These are phyloP conservation scores for Ectemnius cavifrons DNA, from an alignment of 2,888 invertebrate species.

Conservation along the genomic window DNA sequence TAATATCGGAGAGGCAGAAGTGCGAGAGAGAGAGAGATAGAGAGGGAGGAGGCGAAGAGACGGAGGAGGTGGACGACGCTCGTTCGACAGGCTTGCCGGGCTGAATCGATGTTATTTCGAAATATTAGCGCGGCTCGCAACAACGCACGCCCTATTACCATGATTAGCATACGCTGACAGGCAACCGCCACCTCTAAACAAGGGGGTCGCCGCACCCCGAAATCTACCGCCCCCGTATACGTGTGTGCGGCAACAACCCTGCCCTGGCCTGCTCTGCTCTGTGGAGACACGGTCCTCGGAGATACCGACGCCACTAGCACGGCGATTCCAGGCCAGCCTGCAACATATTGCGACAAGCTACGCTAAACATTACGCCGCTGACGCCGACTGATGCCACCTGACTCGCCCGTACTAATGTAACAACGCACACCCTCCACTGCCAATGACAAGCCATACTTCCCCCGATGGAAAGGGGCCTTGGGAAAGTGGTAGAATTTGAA, in stretches of 20 bases:
- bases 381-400: constrained; percentile 69
- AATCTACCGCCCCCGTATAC: constrained; percentile 39
- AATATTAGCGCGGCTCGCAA: constrained; percentile 70
- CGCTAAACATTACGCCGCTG: constrained; percentile 73
- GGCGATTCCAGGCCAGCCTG: constrained; percentile 48
- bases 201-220: constrained; percentile 23
- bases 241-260: constrained; percentile 17
- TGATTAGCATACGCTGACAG: constrained; percentile 77
- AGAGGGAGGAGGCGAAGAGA: constrained; percentile 24
- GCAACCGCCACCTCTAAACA: constrained; percentile 56
- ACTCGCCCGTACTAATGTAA: constrained; percentile 62
- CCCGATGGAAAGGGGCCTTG: background rate
- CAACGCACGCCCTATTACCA: constrained; percentile 74
- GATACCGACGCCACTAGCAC: constrained; percentile 49
- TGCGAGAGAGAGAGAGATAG: constrained; percentile 18
- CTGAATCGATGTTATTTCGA: constrained; percentile 72
- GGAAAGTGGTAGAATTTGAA: background rate
- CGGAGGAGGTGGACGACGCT: background rate
- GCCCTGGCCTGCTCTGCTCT: constrained; percentile 9
- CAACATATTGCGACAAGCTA: constrained; percentile 76
- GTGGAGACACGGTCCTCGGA: constrained; percentile 52
- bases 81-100: constrained; percentile 38
- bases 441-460: background rate
- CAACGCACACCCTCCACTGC: constrained; percentile 42
- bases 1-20: background rate